Evolutionary conservation across 2,888 invertebrate genomes (phyloP), one percentile per base, ranked within the genome.

Genomic region (Diaphora mendica): DNA sequence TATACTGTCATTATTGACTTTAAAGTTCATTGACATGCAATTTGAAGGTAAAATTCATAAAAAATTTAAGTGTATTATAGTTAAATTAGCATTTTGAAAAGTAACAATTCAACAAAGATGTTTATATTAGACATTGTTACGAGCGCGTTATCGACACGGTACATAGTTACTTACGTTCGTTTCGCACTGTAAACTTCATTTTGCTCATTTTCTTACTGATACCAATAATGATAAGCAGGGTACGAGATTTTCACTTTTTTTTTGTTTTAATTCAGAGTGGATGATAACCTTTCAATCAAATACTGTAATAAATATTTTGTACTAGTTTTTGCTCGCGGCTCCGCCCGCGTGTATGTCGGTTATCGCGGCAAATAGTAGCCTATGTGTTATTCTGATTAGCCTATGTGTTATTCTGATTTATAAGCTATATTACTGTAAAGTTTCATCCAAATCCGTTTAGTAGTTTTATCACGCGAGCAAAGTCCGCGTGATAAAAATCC

Each of bases 51-150:
- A 30, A 26, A 51, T 5, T 23, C n/a, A n/a, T 55, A 4, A 59
- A 59, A 5, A 59, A 59, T 59, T 30, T 8, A 26, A 15, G 13
- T 59, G 30, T 30, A 26, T 15, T 26, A 13, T 15, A 15, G 13
- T 26, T 59, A 26, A 30, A 59, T 59, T 30, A 5, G 0, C 26
- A 59, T 3, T 26, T 26, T 13, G 13, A 59, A 26, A 3, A 35
- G 35, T 35, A 35, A 7, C 1, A 64, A 20, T 35, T 35, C n/a
- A n/a, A 68, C 20, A 33, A 70, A 44, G 64, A 70, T 70, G 75
- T 82, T 73, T 74, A 69, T 76, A 69, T 72, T 77, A 71, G 71
- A 81, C 79, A 77, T 70, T 79, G 77, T 84, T 83, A 78, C 75
- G 73, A 69, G 51, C 68, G 59, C 74, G 75, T 84, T 83, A 79